Conservation (phyloP, 2,113 vertebrate genomes). For the Oxyura jamaicensis region DNA sequence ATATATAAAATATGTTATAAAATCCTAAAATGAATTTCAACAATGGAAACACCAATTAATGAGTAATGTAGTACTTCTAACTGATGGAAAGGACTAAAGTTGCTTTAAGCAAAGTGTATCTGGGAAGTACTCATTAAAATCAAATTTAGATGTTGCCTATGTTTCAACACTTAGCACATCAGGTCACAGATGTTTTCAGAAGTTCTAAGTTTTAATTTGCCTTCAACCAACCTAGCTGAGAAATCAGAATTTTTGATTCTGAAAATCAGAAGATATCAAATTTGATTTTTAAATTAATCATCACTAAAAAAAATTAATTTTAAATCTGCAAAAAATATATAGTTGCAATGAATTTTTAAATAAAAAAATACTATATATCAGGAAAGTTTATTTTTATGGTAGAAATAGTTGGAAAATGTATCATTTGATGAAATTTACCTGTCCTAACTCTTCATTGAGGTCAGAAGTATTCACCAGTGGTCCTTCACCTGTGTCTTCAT, state of each 20-base stretch:
- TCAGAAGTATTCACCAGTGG: constrained; percentile 97
- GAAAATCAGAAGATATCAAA: background rate
- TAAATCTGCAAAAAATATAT: background rate
- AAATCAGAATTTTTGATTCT: background rate
- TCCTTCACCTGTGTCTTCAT: constrained; percentile 89
- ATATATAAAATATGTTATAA: background rate
- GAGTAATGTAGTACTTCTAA: background rate
- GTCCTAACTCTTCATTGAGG: constrained; percentile 96
- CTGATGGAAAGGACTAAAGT: background rate
- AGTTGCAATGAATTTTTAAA: background rate
- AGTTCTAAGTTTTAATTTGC: background rate
- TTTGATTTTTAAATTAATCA: background rate
- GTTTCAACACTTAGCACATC: background rate
- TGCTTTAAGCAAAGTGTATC: background rate
- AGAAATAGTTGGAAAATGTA: background rate
- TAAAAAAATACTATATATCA: background rate
- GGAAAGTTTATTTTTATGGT: background rate
- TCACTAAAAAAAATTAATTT: background rate
- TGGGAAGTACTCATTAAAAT: background rate
- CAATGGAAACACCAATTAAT: background rate
- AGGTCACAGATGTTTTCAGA: background rate
- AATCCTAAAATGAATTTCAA: background rate
- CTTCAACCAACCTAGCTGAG: background rate
- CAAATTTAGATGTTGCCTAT: no score
- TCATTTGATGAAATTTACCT: constrained; percentile 76